Percentiles rank a stretch among this genome's conserved stretches.
Evolutionary conservation across 2,888 invertebrate species (phyloP).

Genomic region (Caenorhabditis sinica): DNA sequence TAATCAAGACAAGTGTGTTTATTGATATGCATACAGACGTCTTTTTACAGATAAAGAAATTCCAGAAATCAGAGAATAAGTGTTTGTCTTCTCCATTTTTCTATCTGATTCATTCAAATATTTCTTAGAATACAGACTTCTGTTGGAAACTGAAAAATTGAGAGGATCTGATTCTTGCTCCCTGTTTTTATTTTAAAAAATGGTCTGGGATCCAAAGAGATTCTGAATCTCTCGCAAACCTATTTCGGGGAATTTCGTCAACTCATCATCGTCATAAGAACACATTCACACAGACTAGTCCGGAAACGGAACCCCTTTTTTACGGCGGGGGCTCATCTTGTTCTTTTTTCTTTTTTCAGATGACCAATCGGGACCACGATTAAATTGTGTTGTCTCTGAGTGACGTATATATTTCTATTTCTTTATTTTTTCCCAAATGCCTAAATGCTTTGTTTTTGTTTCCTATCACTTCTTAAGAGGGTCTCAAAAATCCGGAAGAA

Average conservation of each 20-base stretch:
- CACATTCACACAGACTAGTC: conserved; percentile 5
- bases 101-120: too few relatives aligned
- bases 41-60: conserved; percentile 10
- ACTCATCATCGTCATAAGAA: conserved; percentile 1
- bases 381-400: conserved; percentile 39
- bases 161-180: not conserved
- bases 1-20: conserved; percentile 14
- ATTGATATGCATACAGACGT: not conserved
- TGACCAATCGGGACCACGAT: conserved; percentile 51
- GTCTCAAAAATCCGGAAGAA: conserved; percentile 33
- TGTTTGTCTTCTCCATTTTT: too few relatives aligned
- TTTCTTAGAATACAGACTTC: not conserved
- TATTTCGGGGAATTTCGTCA: not conserved
- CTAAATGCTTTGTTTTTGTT: conserved; percentile 50
- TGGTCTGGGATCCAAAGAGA: too few relatives aligned
- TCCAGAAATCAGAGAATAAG: conserved; percentile 1
- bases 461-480: conserved; percentile 6
- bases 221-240: too few relatives aligned
- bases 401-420: conserved; percentile 37
- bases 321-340: conserved; percentile 35
- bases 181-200: not conserved
- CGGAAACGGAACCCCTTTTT: conserved; percentile 36
- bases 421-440: conserved; percentile 8
- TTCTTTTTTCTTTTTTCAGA: conserved; percentile 24
- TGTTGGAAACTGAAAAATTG: not conserved